phyloP scores from a whole-genome alignment of 2,888 invertebrate species.

The Eupithecia inturbata region DNA sequence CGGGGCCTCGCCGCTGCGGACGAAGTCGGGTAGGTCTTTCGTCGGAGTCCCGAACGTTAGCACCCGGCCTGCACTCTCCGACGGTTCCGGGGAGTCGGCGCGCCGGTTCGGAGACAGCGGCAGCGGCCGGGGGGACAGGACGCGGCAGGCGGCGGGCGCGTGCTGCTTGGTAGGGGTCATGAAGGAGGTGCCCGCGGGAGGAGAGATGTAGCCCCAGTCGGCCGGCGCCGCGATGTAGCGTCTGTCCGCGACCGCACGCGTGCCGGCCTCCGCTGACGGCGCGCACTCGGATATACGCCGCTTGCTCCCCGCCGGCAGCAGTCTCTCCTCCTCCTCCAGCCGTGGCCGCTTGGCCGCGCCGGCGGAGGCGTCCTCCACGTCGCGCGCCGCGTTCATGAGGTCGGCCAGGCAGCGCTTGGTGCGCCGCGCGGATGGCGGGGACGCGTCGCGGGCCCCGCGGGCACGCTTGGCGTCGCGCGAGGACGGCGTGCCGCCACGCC shows the following conservation, averaged over 20 bases:
- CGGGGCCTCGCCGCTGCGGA: constrained; percentile 90
- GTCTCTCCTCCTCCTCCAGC: constrained; percentile 13
- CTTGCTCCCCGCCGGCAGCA: constrained; percentile 27
- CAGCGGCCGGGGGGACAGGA: not conserved
- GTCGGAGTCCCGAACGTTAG: constrained; percentile 84
- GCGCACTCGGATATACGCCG: constrained; percentile 17
- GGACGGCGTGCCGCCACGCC: constrained; percentile 50
- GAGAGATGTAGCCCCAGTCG: constrained; percentile 58
- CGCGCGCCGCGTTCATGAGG: constrained; percentile 64
- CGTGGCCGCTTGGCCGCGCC: not conserved
- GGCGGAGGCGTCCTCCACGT: constrained; percentile 45
- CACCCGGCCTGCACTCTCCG: constrained; percentile 41
- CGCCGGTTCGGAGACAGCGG: not conserved
- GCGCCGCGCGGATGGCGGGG: constrained; percentile 38
- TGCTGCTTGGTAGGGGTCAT: constrained; percentile 71
- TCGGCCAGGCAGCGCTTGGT: constrained; percentile 76
- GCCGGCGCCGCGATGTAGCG: constrained; percentile 10
- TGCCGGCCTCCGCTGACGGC: constrained; percentile 5
- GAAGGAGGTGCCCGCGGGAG: constrained; percentile 64
- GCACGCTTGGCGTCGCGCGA: constrained; percentile 52
- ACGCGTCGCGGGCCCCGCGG: not conserved
- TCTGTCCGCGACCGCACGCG: not conserved
- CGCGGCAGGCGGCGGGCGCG: constrained; percentile 49
- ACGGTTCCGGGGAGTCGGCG: not conserved
- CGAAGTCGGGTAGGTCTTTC: constrained; percentile 90